Base-by-base conservation (phyloP, 1,140 invertebrate genomes). In the Triops cancriformis region DNA sequence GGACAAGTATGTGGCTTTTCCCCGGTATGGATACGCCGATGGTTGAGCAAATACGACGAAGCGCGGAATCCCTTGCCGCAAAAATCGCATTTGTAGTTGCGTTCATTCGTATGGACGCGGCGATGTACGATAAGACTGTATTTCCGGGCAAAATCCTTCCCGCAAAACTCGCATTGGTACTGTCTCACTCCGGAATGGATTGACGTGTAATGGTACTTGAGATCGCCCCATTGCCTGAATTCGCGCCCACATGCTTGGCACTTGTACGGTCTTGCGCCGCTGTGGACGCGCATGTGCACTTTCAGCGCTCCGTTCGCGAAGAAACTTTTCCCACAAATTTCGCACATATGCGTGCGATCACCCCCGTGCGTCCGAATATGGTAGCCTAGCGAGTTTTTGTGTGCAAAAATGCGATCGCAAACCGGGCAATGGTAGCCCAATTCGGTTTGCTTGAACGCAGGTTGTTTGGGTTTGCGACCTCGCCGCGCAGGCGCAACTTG, bases 41-140 rank as follows among this genome's bases (percentile, higher is more conserved):
- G 96, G 82, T 90, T 93, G 80, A 93, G 90, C 5, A 94, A 83
- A 84, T 95, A 95, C 1, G 91, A 93, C 74, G 92, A 93, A 0
- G 93, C 93, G 27, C 93, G 85, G 84, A 96, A 96, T 11, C 89
- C 91, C 84, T 94, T 94, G 43, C 87, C 88, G 83, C 93, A 97
- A 82, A 89, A 93, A 81, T 94, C 93, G 82, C 94, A 97, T 64
- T 90, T 90, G 84, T 95, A 96, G 84, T 95, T 95, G 41, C 91
- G 88, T 82, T 97, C 94, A 9, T 93, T 93, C 0, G 94, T 96
- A 83, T 97, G 95, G 76, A 96, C 95, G 51, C 94, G 86, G 0
- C 94, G 87, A 83, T 97, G 96, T 0, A 95, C 89, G n/a, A 92
- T 93, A n/a, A 95, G 84, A 26, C 95, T 97, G 82, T 98, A 97